These are phyloP conservation scores for Amblyraja radiata DNA, from an alignment of 2,797 vertebrate genomes.

Conservation along the genomic window DNA sequence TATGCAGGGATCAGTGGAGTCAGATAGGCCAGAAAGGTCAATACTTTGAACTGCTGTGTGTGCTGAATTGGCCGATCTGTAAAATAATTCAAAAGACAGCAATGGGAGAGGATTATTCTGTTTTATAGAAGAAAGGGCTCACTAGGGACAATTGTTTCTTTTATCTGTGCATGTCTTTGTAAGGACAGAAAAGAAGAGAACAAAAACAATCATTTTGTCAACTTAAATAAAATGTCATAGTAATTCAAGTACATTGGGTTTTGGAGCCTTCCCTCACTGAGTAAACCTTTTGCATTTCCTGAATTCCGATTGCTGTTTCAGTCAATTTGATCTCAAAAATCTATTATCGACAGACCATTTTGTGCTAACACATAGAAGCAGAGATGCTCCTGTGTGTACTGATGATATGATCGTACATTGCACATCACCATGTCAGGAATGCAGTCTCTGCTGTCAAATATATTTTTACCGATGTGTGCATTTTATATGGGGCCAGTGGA, in stretches of 20 bases:
- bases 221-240: slow-evolving; percentile 10
- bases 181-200: not conserved
- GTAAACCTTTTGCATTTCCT: not conserved
- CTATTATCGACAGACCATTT: not conserved
- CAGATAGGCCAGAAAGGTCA: slow-evolving; percentile 19
- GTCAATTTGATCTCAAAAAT: not conserved
- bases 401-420: not conserved
- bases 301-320: slow-evolving; percentile 14
- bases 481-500: not conserved
- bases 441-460: not conserved
- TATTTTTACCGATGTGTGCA: not conserved
- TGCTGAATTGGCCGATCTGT: not conserved
- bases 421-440: not conserved
- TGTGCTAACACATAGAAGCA: not conserved
- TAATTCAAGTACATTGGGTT: not conserved
- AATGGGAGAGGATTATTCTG: not conserved
- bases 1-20: not conserved
- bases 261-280: not conserved
- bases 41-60: not conserved
- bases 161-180: not conserved
- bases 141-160: slow-evolving; percentile 17
- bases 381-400: not conserved
- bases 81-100: slow-evolving; percentile 6
- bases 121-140: slow-evolving; percentile 3
- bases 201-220: slow-evolving; percentile 26